These are phyloP conservation scores for Diloba caeruleocephala DNA, from an alignment of 2,888 invertebrate genomes.

Conservation along the genomic window DNA sequence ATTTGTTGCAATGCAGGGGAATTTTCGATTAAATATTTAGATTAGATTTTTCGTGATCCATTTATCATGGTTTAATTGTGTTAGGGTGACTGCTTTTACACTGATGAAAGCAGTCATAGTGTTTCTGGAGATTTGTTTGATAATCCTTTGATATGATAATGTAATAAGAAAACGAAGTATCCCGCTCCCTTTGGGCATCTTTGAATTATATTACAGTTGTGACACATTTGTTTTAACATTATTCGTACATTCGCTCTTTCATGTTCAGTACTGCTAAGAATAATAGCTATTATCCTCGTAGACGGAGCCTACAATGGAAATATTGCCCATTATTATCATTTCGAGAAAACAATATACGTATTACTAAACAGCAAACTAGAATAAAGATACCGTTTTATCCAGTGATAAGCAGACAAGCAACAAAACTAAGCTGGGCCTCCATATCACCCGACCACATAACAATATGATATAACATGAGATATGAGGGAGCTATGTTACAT, in stretches of 20 bases:
- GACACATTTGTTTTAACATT: slow-evolving; percentile 33
- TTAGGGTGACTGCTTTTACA: slow-evolving; percentile 75
- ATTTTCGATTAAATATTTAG: slow-evolving; percentile 88
- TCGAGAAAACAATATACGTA: slow-evolving; percentile 3
- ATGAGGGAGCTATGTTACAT: too few species aligned
- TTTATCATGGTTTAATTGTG: slow-evolving; percentile 87
- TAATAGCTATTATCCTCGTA: slow-evolving; percentile 34
- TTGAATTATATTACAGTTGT: slow-evolving; percentile 29
- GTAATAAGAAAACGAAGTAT: slow-evolving; percentile 71
- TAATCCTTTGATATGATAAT: slow-evolving; percentile 86
- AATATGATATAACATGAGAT: too few species aligned
- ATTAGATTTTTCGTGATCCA: slow-evolving; percentile 88
- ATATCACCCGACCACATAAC: too few species aligned
- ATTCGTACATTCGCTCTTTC: slow-evolving; percentile 34
- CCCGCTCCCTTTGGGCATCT: slow-evolving; percentile 46
- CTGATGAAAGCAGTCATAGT: slow-evolving; percentile 71
- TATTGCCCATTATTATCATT: slow-evolving; percentile 19
- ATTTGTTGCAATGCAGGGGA: slow-evolving; percentile 76
- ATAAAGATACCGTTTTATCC: slow-evolving; percentile 3
- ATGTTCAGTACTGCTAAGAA: slow-evolving; percentile 28
- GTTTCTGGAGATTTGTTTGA: slow-evolving; percentile 69
- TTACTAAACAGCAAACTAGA: too few species aligned
- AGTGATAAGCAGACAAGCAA: too few species aligned
- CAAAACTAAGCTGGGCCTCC: too few species aligned
- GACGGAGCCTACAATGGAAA: slow-evolving; percentile 33